These are phyloP conservation scores for Drosophila helvetica DNA, from an alignment of 2,888 invertebrate species.

Conservation along the genomic window DNA sequence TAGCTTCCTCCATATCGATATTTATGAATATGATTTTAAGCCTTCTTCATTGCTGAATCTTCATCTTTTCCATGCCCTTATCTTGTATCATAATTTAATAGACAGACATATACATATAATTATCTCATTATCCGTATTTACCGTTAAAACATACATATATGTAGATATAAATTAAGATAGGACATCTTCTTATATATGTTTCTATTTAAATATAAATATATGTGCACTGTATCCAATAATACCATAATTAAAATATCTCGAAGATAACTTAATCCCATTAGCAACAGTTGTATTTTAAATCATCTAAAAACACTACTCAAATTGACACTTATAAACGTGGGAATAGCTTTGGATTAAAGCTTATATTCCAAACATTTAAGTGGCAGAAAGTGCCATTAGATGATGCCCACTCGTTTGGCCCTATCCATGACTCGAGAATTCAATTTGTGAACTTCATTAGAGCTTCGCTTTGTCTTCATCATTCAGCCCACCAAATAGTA, in stretches of 20 bases:
- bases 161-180: too few species aligned
- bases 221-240: background rate
- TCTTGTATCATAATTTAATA: too few species aligned
- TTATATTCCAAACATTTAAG: background rate
- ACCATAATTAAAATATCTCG: background rate
- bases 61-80: background rate
- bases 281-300: background rate
- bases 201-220: background rate
- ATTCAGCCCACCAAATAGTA: constrained; percentile 3
- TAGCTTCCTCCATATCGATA: background rate
- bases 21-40: background rate
- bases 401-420: background rate
- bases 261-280: background rate
- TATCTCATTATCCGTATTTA: background rate
- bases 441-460: constrained; percentile 27
- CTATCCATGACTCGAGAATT: background rate
- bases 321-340: background rate
- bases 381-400: background rate
- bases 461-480: constrained; percentile 44
- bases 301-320: background rate
- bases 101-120: too few species aligned
- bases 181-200: too few species aligned
- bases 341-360: background rate
- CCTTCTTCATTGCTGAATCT: background rate
- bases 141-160: background rate